A percentile compares a stretch with the other conserved stretches of the same genome.
These are phyloP conservation scores for Apamea crenata DNA, from an alignment of 2,888 invertebrate genomes.

Conservation along the genomic window DNA sequence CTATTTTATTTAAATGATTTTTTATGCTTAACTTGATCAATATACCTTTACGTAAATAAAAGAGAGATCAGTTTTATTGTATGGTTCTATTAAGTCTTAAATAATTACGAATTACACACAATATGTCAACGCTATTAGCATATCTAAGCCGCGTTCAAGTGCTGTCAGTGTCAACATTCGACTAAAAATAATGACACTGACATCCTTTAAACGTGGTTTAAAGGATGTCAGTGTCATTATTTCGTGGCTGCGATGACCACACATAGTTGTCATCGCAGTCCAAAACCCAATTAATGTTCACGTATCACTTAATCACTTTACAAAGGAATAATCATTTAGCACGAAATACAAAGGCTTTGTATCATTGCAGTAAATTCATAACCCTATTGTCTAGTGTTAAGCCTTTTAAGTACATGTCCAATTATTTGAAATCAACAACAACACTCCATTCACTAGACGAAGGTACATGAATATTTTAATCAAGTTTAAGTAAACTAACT, in stretches of 20 bases:
- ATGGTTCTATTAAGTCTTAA: neutral
- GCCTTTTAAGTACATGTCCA: neutral
- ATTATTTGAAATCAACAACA: neutral
- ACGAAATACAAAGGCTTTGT: slow-evolving; percentile 1
- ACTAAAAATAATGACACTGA: neutral
- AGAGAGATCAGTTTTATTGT: neutral
- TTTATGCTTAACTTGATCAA: too few relatives aligned
- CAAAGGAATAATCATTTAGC: slow-evolving; percentile 6
- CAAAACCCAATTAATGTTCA: neutral
- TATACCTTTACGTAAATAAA: neutral
- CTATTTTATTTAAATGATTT: neutral
- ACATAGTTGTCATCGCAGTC: neutral
- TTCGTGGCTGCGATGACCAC: too few relatives aligned
- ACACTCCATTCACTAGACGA: neutral
- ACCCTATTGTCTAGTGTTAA: slow-evolving; percentile 1
- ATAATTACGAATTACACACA: too few relatives aligned
- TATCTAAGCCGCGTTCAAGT: neutral
- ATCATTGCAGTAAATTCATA: slow-evolving; percentile 13
- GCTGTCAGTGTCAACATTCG: neutral
- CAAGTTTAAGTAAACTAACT: neutral
- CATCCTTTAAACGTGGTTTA: neutral
- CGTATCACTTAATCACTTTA: slow-evolving; percentile 3
- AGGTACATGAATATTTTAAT: slow-evolving; percentile 6
- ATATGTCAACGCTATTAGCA: too few relatives aligned
- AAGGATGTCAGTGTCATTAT: too few relatives aligned